Conservation (phyloP, 1,140 invertebrate species). For the Oncopodura yosiiana region DNA sequence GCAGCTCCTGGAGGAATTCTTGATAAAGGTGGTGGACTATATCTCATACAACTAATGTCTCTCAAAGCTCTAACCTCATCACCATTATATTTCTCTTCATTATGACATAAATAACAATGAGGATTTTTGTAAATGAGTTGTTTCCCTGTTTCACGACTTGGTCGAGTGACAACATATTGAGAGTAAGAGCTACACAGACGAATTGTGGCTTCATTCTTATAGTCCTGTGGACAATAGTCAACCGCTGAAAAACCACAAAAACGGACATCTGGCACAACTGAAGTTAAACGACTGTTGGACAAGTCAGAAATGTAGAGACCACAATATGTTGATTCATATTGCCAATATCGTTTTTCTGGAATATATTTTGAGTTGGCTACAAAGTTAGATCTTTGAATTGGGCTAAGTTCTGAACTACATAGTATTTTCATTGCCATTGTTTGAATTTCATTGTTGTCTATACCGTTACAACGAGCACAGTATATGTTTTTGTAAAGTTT, state of each 20-base stretch:
- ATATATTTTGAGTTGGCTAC: constrained; percentile 3
- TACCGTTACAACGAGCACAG: constrained; percentile 38
- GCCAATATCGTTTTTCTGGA: constrained; percentile 2
- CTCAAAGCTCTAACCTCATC: constrained; percentile 1
- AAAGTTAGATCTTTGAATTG: constrained; percentile 5
- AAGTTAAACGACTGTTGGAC: not conserved
- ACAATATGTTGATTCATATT: not conserved
- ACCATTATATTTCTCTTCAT: not conserved
- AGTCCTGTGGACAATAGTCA: constrained; percentile 7
- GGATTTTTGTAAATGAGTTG: constrained; percentile 38
- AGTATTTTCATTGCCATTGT: not conserved
- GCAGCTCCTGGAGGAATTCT: not conserved
- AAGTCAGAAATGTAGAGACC: constrained; percentile 5
- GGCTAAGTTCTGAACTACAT: constrained; percentile 13
- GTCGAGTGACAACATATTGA: not conserved
- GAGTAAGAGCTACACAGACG: constrained; percentile 16
- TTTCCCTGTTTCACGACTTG: no score
- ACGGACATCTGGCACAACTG: constrained; percentile 15
- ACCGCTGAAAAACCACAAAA: constrained; percentile 10
- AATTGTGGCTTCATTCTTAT: not conserved
- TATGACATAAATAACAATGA: constrained; percentile 40
- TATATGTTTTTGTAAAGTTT: constrained; percentile 37
- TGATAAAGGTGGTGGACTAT: constrained; percentile 2
- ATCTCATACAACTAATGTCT: constrained; percentile 10
- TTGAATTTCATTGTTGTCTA: constrained; percentile 3